Base-by-base conservation (phyloP, 2,797 vertebrate species). In the Enteromius paludinosus region DNA sequence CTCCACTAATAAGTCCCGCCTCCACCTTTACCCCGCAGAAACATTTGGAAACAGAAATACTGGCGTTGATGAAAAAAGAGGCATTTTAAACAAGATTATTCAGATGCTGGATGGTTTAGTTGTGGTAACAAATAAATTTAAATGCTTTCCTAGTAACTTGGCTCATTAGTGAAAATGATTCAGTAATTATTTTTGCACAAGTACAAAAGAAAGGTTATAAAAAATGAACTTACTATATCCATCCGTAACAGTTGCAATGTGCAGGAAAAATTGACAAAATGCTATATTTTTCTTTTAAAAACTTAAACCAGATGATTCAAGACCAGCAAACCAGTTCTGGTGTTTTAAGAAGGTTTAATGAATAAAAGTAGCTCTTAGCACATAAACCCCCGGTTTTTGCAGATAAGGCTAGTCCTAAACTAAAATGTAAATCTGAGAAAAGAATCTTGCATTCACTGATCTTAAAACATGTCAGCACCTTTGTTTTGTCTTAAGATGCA, bases 21-120 rank as follows among this genome's bases (percentile, higher is more conserved):
- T 59, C 66, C 18, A 71, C 9, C 41, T 81, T 72, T 47, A 71
- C 56, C 68, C 68, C 4, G 28, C 61, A 64, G 75, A 78, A 38
- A 59, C 25, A 52, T 75, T 74, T 59, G 72, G 4, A 38, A 74
- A 38, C 30, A 59, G 20, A 41, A 74, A 25, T 74, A 25, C 35
- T 18, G 59, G 52, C 33, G 4, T 18, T 75, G 33, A 59, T 59
- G 30, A 59, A 59, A 59, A 75, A 52, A 20, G 17, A 71, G 33
- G 52, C 35, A 75, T 59, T 25, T 59, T 70, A 30, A 20, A 70
- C n/a, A 33, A 47, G 9, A 73, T 64, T 12, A 73, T 28, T 45
- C 43, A 64, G 56, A 52, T 64, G 56, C 6, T 30, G 38, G 38
- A 62, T 49, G 79, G 15, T 73, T 64, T 49, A 52, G 28, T 18